These are phyloP conservation scores for Gadus chalcogrammus DNA, from an alignment of 2,113 vertebrate species.

Conservation along the genomic window DNA sequence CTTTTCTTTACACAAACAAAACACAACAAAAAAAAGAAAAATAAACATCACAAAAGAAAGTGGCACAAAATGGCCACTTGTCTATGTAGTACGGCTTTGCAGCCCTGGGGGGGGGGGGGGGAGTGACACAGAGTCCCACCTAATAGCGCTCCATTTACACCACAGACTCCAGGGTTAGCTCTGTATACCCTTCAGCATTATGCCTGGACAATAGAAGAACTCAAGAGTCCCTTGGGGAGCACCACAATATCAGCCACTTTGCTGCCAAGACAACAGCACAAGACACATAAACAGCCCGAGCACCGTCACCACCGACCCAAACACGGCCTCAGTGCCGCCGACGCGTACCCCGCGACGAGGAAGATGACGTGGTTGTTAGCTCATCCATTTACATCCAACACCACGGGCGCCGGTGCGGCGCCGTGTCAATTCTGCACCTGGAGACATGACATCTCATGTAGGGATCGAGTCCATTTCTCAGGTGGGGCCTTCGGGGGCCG, in stretches of 20 bases:
- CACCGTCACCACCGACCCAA: slow-evolving; percentile 40
- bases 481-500: slow-evolving; percentile 29
- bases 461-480: slow-evolving; percentile 41
- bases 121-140: background rate
- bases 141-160: slow-evolving; percentile 31
- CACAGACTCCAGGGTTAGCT: slow-evolving; percentile 29
- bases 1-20: too few relatives aligned
- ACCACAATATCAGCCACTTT: slow-evolving; percentile 49
- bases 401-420: slow-evolving; percentile 47
- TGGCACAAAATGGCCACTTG: too few relatives aligned
- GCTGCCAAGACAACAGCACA: slow-evolving; percentile 58
- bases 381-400: slow-evolving; percentile 43
- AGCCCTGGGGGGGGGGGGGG: background rate
- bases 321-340: slow-evolving; percentile 35
- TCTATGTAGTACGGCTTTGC: too few relatives aligned
- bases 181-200: slow-evolving; percentile 40
- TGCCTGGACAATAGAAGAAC: slow-evolving; percentile 41
- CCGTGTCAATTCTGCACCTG: slow-evolving; percentile 58
- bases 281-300: slow-evolving; percentile 48
- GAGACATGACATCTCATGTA: slow-evolving; percentile 46
- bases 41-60: too few relatives aligned
- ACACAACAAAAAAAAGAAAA: too few relatives aligned
- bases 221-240: slow-evolving; percentile 37
- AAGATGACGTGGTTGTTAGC: slow-evolving; percentile 20
- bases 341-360: slow-evolving; percentile 38